phyloP scores from a whole-genome alignment of 2,888 invertebrate species.

The Barypeithes pellucidus region DNA sequence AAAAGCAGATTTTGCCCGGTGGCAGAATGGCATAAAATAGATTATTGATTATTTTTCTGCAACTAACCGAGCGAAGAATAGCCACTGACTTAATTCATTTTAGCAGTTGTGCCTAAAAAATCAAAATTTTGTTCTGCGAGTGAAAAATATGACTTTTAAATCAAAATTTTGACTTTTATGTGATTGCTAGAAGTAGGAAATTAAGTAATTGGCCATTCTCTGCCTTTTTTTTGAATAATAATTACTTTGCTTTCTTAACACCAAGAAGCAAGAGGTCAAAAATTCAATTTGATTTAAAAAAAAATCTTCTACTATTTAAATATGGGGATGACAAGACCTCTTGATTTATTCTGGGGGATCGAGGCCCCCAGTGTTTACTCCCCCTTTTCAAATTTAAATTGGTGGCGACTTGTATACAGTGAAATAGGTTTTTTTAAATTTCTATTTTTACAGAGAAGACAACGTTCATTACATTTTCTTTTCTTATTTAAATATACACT shows the following conservation, averaged over 20 bases:
- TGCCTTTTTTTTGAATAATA: neutral
- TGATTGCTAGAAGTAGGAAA: neutral
- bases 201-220: neutral
- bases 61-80: neutral
- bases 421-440: neutral
- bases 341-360: slow-evolving; percentile 6
- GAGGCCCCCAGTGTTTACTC: slow-evolving; percentile 1
- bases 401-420: neutral
- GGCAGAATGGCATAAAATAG: slow-evolving; percentile 14
- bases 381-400: slow-evolving; percentile 8
- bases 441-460: neutral
- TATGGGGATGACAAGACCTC: slow-evolving; percentile 13
- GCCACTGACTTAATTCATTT: neutral
- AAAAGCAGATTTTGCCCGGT: slow-evolving; percentile 16
- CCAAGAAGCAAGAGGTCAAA: neutral
- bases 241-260: neutral
- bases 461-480: no score
- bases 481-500: no score
- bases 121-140: neutral
- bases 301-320: neutral
- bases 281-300: neutral
- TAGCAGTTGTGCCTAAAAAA: neutral
- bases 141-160: slow-evolving; percentile 1
- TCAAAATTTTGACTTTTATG: neutral
- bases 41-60: slow-evolving; percentile 15